A percentile compares a stretch with the other conserved stretches of the same genome.
Conservation (phyloP, 2,888 invertebrate species). For the Pristionchus maxplancki region DNA sequence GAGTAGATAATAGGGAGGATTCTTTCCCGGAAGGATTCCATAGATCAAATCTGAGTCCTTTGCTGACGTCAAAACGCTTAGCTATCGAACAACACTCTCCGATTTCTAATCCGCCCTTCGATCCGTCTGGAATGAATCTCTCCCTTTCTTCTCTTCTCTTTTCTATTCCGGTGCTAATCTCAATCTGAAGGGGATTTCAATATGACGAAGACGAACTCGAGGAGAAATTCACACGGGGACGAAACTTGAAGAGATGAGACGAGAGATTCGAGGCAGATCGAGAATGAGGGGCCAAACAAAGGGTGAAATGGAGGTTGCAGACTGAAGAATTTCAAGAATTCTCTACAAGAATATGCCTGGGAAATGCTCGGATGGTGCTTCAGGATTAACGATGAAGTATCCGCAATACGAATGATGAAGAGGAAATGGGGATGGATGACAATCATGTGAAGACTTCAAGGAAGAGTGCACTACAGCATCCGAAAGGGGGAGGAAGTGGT, state of each 20-base stretch:
- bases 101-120: slow-evolving; percentile 12
- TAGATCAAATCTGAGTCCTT: background rate
- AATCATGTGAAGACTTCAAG: no score
- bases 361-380: background rate
- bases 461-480: no score
- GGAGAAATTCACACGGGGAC: background rate
- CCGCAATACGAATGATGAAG: no score
- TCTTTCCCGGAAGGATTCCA: background rate
- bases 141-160: background rate
- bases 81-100: background rate
- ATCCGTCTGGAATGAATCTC: background rate
- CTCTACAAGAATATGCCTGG: no score
- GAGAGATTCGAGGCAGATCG: background rate
- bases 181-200: background rate
- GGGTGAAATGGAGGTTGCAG: background rate
- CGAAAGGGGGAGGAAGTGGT: background rate
- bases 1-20: background rate
- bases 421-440: no score
- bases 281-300: background rate
- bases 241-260: background rate
- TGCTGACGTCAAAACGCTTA: background rate
- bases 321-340: no score
- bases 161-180: slow-evolving; percentile 26
- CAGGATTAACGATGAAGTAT: no score
- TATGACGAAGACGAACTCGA: background rate